Percentiles rank a stretch among this genome's conserved stretches.
These are phyloP conservation scores for Lymantria dispar DNA, from an alignment of 2,888 invertebrate genomes.

Conservation along the genomic window DNA sequence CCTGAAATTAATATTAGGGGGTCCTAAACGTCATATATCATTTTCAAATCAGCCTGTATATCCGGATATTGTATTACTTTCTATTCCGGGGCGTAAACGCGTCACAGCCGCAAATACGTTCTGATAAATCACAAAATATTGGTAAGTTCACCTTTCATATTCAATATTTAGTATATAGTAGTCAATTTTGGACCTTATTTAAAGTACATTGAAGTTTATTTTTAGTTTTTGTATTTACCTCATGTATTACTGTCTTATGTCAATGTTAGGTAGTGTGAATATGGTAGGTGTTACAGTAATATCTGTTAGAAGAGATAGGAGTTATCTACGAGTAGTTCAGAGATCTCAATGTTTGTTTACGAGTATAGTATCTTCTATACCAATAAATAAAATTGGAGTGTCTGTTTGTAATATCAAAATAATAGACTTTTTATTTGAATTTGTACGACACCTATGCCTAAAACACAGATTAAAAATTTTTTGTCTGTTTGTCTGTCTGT, in stretches of 20 bases:
- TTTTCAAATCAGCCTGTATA: not conserved
- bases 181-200: slow-evolving; percentile 2
- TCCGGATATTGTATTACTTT: slow-evolving; percentile 26
- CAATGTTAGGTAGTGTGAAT: slow-evolving; percentile 23
- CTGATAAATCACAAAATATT: slow-evolving; percentile 34
- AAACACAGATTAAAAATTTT: too few relatives aligned
- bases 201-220: not conserved
- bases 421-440: too few relatives aligned
- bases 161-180: slow-evolving; percentile 13
- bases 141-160: slow-evolving; percentile 28
- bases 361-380: too few relatives aligned
- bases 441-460: too few relatives aligned
- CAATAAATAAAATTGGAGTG: too few relatives aligned
- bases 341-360: too few relatives aligned
- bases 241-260: slow-evolving; percentile 16
- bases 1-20: too few relatives aligned
- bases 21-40: not conserved
- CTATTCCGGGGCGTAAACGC: slow-evolving; percentile 20
- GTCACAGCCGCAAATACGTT: slow-evolving; percentile 31
- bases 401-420: too few relatives aligned
- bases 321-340: too few relatives aligned
- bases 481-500: too few relatives aligned
- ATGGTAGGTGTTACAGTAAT: slow-evolving; percentile 23
- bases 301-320: slow-evolving; percentile 4
- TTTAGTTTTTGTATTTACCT: not conserved